phyloP scores from a whole-genome alignment of 2,113 vertebrate species.

The Edolisoma coerulescens region DNA sequence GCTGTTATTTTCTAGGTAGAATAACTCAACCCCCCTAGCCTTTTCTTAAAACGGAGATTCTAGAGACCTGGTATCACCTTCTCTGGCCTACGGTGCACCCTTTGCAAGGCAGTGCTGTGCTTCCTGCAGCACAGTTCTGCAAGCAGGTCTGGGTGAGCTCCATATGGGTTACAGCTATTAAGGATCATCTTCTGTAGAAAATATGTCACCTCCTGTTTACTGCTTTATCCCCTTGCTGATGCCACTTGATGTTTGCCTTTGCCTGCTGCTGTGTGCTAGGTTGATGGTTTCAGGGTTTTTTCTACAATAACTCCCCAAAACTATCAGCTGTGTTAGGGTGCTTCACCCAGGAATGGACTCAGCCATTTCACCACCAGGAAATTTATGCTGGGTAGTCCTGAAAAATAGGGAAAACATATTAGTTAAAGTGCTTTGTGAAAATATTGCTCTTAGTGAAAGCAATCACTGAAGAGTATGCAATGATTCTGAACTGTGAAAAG shows the following conservation, averaged over 20 bases:
- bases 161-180: background rate
- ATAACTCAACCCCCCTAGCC: background rate
- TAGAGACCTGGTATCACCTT: background rate
- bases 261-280: background rate
- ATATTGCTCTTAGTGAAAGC: background rate
- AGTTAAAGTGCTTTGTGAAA: background rate
- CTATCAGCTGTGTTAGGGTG: background rate
- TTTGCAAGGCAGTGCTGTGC: background rate
- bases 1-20: background rate
- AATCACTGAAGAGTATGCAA: background rate
- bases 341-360: background rate
- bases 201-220: background rate
- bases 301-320: background rate
- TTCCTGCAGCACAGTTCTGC: background rate
- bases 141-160: background rate
- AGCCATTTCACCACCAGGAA: background rate
- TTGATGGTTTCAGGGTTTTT: slow-evolving; percentile 30
- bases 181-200: background rate
- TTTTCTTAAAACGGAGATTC: slow-evolving; percentile 12
- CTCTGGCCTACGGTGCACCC: background rate
- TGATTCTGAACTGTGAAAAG: background rate
- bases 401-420: background rate
- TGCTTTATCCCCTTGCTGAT: slow-evolving; percentile 1
- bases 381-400: background rate
- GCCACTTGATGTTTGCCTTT: background rate